Base-by-base conservation (phyloP, 2,797 vertebrate genomes). In the Arctocebus calabarensis region DNA sequence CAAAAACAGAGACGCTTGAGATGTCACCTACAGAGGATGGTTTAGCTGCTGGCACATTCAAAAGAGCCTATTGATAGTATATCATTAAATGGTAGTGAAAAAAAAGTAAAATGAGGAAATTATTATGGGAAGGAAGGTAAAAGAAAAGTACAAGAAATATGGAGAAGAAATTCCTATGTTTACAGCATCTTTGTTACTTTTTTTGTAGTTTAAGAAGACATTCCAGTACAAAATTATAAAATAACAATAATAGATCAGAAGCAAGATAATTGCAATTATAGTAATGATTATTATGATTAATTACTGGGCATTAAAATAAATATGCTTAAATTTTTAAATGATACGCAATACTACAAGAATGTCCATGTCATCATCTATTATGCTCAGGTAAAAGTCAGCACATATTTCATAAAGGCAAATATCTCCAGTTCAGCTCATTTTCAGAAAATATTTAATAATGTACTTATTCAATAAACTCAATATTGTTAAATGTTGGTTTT, bases 321-420 rank as follows among this genome's bases (percentile, higher is more conserved):
- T 83, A 64, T 70, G 0, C 5, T 81, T 74, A 55, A 17, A 79
- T 94, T 79, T 95, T 95, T 86, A 79, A 88, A 71, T 83, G 6
- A 57, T 48, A n/a, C 12, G 27, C 22, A 68, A 14, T n/a, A 62
- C 7, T 90, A 8, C 59, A 45, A 66, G 13, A 85, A 7, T 2
- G 85, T 62, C 13, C 40, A 88, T 68, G 6, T 32, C 92, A 6
- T 9, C 20, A 22, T 59, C 81, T 75, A 68, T 74, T 91, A 20
- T 81, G 1, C 25, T 84, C 2, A 81, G 29, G 23, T 25, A 88
- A 48, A 86, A 37, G 8, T 61, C 37, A 1, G 7, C 2, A 68
- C n/a, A 52, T 32, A 29, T 40, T 27, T 1, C 25, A 68, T 52
- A 84, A 94, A 52, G 3, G 7, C 71, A 82, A 90, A 86, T 16